These are phyloP conservation scores for Zeuzera pyrina DNA, from an alignment of 2,888 invertebrate genomes.

Conservation along the genomic window DNA sequence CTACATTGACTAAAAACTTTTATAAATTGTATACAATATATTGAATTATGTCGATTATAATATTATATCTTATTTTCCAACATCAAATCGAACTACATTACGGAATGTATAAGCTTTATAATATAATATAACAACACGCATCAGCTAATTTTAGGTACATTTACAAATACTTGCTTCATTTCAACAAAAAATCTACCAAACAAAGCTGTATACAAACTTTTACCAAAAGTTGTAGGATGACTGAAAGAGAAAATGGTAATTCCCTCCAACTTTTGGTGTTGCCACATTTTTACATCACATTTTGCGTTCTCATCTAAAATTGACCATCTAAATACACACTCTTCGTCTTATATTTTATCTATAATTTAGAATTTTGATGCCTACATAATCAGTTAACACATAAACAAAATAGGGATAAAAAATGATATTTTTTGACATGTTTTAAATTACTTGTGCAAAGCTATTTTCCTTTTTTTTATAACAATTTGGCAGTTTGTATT, in stretches of 20 bases:
- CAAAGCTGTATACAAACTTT: not conserved
- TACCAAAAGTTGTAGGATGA: not conserved
- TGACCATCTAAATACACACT: constrained; percentile 40
- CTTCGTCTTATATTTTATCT: constrained; percentile 24
- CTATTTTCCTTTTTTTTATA: constrained; percentile 13
- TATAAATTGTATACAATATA: constrained; percentile 63
- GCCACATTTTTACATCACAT: not conserved
- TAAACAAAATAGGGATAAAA: no score
- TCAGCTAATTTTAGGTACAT: constrained; percentile 1
- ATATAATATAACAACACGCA: constrained; percentile 57
- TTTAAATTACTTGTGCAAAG: no score
- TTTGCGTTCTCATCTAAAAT: constrained; percentile 38
- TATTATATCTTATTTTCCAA: constrained; percentile 26
- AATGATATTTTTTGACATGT: constrained; percentile 33
- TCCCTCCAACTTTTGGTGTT: no score
- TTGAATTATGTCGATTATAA: constrained; percentile 30
- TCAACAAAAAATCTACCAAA: not conserved
- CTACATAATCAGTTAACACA: constrained; percentile 18
- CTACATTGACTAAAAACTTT: constrained; percentile 49
- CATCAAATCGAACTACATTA: constrained; percentile 38
- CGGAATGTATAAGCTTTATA: constrained; percentile 42
- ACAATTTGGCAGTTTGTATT: constrained; percentile 36
- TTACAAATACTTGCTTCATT: constrained; percentile 2
- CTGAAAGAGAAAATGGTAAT: not conserved
- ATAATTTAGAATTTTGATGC: constrained; percentile 48